These are phyloP conservation scores for Nemopilema nomurai DNA, from an alignment of 30 jellyfish, hydroid and myxozoan genomes.

Conservation along the genomic window DNA sequence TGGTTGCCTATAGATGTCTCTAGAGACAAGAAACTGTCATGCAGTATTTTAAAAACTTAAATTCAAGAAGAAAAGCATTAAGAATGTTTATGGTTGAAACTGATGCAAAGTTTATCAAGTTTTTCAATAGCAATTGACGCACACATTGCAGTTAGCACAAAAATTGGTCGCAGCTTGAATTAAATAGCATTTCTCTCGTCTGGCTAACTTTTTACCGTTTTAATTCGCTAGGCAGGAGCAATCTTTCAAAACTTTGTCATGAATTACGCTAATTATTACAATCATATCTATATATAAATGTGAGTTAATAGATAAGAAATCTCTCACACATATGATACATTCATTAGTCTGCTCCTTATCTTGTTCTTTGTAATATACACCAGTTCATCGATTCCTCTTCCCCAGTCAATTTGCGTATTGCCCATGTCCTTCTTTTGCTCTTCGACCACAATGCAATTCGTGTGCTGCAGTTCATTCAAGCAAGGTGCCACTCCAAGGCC, in stretches of 20 bases:
- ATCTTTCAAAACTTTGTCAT: too few relatives aligned
- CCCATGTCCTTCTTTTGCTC: constrained; percentile 39
- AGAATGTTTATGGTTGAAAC: too few relatives aligned
- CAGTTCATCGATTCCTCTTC: constrained; percentile 25
- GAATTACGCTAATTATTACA: too few relatives aligned
- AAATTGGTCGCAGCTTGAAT: too few relatives aligned
- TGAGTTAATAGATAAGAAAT: too few relatives aligned
- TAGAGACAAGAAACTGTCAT: neutral
- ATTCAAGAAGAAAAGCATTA: too few relatives aligned
- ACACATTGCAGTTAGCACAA: too few relatives aligned
- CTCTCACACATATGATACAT: constrained; percentile 29
- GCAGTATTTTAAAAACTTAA: neutral
- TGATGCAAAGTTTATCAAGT: too few relatives aligned
- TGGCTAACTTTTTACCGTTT: too few relatives aligned
- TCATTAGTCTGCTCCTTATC: constrained; percentile 43
- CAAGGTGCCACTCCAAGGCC: constrained; percentile 37
- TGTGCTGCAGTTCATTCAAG: constrained; percentile 13
- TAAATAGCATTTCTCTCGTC: too few relatives aligned
- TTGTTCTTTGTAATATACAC: constrained; percentile 37
- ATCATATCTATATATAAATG: neutral
- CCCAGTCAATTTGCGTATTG: neutral
- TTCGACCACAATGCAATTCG: constrained; percentile 24
- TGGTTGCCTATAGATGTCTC: neutral
- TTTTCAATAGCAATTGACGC: too few relatives aligned
- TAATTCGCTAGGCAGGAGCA: too few relatives aligned